Base-by-base conservation (phyloP, 2,888 invertebrate species). In the Apoderus coryli region DNA sequence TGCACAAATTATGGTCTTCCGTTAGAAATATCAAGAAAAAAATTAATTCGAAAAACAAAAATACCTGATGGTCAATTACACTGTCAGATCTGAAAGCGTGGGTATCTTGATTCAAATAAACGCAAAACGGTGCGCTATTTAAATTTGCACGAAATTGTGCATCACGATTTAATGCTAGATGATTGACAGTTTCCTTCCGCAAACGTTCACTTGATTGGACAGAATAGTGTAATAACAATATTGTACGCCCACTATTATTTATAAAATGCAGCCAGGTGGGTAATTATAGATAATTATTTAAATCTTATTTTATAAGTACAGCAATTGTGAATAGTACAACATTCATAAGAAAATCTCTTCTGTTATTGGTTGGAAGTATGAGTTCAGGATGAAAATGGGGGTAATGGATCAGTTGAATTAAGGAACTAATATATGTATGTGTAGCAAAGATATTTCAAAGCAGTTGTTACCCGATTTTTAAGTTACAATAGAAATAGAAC, bases 131-230 rank as follows among this genome's bases (percentile, higher is more conserved):
- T 46, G 47, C 49, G 49, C 49, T 49, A 49, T 44, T 27, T 27
- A 33, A 23, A 27, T 27, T 32, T 44, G 46, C 38, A 41, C 46
- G 43, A 53, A 53, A 52, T 52, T 54, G 52, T 46, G 41, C 48
- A 48, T 50, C 49, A 44, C 43, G 43, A 44, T 44, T 45, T 41
- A 42, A 39, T 35, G 35, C 28, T 29, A 36, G 41, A 40, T 36
- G 50, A 54, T 48, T 50, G 52, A 52, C 53, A 49, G 50, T 44
- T 54, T 54, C 54, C 54, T 54, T 54, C 54, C 54, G 51, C 46
- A 44, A 43, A 44, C 35, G 34, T 35, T 33, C 40, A 31, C 28
- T 31, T 36, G 31, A 44, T 41, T 40, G 43, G 42, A 41, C 37
- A 40, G 36, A 40, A 36, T 34, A 33, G 39, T 36, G 22, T 36